Percentiles rank a stretch among this genome's conserved stretches.
Evolutionary conservation across 2,797 vertebrate species (phyloP).

Genomic region (Ptychadena robeensis): DNA sequence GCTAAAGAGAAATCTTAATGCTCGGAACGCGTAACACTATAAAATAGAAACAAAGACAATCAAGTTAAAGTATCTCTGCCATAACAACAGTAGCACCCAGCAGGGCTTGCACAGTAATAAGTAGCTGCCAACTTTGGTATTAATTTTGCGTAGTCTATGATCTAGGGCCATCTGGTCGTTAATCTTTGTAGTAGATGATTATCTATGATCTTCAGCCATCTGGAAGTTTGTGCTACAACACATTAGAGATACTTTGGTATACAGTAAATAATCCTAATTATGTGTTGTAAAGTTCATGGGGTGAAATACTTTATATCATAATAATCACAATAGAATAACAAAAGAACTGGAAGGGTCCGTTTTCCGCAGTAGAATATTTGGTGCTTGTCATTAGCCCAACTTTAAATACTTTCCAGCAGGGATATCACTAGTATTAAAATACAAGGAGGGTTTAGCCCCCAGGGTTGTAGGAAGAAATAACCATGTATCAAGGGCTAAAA

Average conservation of each 20-base stretch:
- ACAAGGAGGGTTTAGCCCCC: no score
- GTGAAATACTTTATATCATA: no score
- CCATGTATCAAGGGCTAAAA: no score
- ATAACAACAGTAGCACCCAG: conserved; percentile 7
- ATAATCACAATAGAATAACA: no score
- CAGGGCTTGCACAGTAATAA: conserved; percentile 24
- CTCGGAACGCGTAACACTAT: conserved; percentile 88
- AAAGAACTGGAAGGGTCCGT: no score
- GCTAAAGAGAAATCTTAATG: conserved; percentile 89
- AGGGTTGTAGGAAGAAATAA: no score
- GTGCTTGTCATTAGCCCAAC: no score
- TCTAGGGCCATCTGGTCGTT: conserved; percentile 50
- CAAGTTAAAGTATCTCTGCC: conserved; percentile 34
- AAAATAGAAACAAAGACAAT: conserved; percentile 43
- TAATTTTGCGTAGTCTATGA: conserved; percentile 34
- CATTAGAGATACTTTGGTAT: neutral
- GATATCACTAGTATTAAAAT: no score
- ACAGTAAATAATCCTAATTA: conserved; percentile 7
- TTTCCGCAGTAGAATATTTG: no score
- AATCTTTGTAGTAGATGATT: conserved; percentile 9
- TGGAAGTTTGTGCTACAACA: conserved; percentile 21
- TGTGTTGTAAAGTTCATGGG: no score
- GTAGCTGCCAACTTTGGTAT: conserved; percentile 1
- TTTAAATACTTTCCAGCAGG: no score
- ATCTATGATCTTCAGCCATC: conserved; percentile 32